Evolutionary conservation across 2,888 invertebrate species (phyloP).

Genomic region (Xylota segnis): DNA sequence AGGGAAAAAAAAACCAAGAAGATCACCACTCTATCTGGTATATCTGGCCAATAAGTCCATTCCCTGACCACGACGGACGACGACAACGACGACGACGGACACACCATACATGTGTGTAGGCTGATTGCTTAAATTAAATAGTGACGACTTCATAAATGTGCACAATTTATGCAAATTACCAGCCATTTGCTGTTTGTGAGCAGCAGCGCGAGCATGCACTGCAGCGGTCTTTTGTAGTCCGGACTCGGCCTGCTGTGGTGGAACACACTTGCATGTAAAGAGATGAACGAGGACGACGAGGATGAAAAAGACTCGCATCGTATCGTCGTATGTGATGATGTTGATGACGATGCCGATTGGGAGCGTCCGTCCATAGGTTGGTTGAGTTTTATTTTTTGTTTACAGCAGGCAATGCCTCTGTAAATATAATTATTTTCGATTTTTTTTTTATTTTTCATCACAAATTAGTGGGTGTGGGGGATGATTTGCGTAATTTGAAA

Average conservation of each 20-base stretch:
- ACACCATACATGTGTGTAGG: conserved; percentile 52
- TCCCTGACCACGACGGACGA: conserved; percentile 54
- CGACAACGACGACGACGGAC: conserved; percentile 33
- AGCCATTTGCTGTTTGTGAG: conserved; percentile 67
- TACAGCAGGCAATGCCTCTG: background rate
- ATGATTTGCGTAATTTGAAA: conserved; percentile 73
- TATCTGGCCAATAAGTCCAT: conserved; percentile 60
- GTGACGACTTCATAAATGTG: conserved; percentile 77
- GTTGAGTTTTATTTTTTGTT: conserved; percentile 6
- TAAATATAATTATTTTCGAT: background rate
- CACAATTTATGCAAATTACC: conserved; percentile 77
- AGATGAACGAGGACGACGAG: conserved; percentile 32
- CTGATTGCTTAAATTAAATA: conserved; percentile 77
- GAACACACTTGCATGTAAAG: conserved; percentile 26
- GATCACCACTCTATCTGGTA: conserved; percentile 45
- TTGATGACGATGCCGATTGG: conserved; percentile 63
- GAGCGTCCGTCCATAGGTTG: conserved; percentile 63
- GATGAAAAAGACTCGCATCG: conserved; percentile 27
- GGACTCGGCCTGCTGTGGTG: background rate
- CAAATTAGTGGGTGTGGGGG: conserved; percentile 73
- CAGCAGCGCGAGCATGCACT: conserved; percentile 57
- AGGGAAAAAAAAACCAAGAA: conserved; percentile 42
- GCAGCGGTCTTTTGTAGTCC: conserved; percentile 46
- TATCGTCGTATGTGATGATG: conserved; percentile 33
- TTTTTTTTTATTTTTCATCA: conserved; percentile 28